phyloP scores from a whole-genome alignment of 2,888 invertebrate species.

The Hypena proboscidalis region DNA sequence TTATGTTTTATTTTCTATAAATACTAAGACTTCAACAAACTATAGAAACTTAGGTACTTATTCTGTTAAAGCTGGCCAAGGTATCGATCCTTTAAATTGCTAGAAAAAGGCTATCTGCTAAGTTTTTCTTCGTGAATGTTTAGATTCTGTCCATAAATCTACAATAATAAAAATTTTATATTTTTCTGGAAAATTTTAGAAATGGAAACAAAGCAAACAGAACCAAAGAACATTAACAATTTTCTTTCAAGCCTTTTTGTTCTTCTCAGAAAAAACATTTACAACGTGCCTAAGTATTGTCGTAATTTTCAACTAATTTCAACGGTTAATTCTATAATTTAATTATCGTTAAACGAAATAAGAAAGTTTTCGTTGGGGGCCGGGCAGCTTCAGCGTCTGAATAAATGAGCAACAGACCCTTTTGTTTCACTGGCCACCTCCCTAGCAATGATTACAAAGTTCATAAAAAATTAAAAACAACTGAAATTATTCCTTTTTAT shows the following conservation, averaged over 20 bases:
- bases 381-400: slow-evolving; percentile 57
- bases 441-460: slow-evolving; percentile 55
- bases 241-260: slow-evolving; percentile 20
- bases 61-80: background rate
- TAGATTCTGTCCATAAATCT: slow-evolving; percentile 11
- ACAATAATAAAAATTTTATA: slow-evolving; percentile 10
- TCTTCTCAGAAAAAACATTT: slow-evolving; percentile 24
- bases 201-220: slow-evolving; percentile 14
- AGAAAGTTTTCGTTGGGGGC: slow-evolving; percentile 54
- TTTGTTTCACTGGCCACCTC: slow-evolving; percentile 55
- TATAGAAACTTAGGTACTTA: no score
- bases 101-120: no score
- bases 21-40: no score
- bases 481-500: slow-evolving; percentile 23
- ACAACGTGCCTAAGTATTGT: slow-evolving; percentile 36
- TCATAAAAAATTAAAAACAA: slow-evolving; percentile 52
- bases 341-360: slow-evolving; percentile 53
- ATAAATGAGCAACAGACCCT: slow-evolving; percentile 63
- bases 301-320: slow-evolving; percentile 47
- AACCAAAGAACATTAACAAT: slow-evolving; percentile 24
- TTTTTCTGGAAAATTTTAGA: slow-evolving; percentile 13
- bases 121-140: no score
- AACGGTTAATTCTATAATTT: slow-evolving; percentile 53
- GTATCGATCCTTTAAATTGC: no score
- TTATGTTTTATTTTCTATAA: no score